Conservation (phyloP, 2,113 vertebrate genomes). For the Neodon shergylaensis region DNA sequence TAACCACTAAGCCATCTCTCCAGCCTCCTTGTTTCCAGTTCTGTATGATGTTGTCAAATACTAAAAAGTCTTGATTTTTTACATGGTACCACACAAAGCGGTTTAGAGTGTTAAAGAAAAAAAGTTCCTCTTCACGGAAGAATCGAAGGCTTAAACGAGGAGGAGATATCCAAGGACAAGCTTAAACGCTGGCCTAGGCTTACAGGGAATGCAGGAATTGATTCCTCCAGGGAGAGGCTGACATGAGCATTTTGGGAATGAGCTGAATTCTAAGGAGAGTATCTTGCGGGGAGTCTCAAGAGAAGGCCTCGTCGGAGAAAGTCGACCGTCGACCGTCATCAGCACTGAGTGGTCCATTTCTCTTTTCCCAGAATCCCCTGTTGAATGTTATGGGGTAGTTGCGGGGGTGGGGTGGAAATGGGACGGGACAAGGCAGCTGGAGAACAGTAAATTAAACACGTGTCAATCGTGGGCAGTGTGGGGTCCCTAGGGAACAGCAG, state of each 20-base stretch:
- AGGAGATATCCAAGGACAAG: too few relatives aligned
- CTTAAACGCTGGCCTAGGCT: neutral
- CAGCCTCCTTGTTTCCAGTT: slow-evolving; percentile 76
- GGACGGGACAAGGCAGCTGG: neutral
- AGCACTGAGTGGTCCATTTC: neutral
- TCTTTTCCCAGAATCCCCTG: neutral
- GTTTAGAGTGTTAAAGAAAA: slow-evolving; percentile 75
- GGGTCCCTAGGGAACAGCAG: too few relatives aligned
- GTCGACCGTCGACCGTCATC: neutral
- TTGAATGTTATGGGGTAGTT: neutral
- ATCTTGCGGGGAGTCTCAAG: too few relatives aligned
- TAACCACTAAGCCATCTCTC: neutral
- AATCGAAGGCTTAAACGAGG: neutral
- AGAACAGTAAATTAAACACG: neutral
- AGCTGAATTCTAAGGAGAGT: neutral
- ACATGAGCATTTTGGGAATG: neutral
- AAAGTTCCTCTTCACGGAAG: slow-evolving; percentile 72
- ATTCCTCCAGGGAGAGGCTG: neutral
- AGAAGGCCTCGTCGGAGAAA: neutral
- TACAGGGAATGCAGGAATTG: neutral
- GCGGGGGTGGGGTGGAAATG: too few relatives aligned
- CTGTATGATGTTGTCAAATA: slow-evolving; percentile 85
- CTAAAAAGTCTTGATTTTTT: slow-evolving; percentile 87
- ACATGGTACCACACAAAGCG: slow-evolving; percentile 84
- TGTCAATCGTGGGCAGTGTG: too few relatives aligned